Base-by-base conservation (phyloP, 2,797 vertebrate species). In the Sebastes taczanowskii region DNA sequence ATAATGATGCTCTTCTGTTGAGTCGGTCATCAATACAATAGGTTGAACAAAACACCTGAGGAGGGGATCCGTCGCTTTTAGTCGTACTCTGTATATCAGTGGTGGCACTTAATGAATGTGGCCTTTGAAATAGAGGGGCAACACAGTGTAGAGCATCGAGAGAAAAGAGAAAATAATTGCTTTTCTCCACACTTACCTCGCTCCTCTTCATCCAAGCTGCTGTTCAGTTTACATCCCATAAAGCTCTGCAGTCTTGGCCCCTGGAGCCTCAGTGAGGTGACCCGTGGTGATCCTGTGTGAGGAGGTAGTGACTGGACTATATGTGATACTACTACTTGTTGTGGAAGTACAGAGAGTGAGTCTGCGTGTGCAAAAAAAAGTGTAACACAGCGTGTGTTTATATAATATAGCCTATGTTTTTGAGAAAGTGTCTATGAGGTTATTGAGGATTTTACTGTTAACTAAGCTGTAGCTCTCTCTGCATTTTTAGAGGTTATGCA, bases 1-100 rank as follows among this genome's bases (percentile, higher is more conserved):
- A 88, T 84, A 87, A 84, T 78, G 80, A 80, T 71, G 78, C 68
- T 86, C 84, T 85, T 79, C 74, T 67, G 63, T 83, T 58, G 73
- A 89, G 81, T 72, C 80, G 77, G 64, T 78, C 84, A 71, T 88
- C 86, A 86, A 81, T 88, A 73, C 74, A 83, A 68, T 74, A 76
- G 73, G 78, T 72, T 71, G 23, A 66, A 73, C 76, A 79, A 85
- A 86, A 87, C 76, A 81, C 68, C 74, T 56, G 80, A 86, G 84
- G 86, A 82, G 62, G 62, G 60, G 64, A 75, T 42, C 18, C 67
- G 82, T 62, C 55, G 61, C 71, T 53, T 78, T 74, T 22, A 58
- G 61, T 64, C 14, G 27, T 56, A 29, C 61, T 66, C 77, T 86
- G 66, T 83, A 25, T 68, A 69, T 82, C 76, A 69, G 38, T 4